Evolutionary conservation across 2,113 vertebrate genomes (phyloP).

Genomic region (Clinocottus analis): DNA sequence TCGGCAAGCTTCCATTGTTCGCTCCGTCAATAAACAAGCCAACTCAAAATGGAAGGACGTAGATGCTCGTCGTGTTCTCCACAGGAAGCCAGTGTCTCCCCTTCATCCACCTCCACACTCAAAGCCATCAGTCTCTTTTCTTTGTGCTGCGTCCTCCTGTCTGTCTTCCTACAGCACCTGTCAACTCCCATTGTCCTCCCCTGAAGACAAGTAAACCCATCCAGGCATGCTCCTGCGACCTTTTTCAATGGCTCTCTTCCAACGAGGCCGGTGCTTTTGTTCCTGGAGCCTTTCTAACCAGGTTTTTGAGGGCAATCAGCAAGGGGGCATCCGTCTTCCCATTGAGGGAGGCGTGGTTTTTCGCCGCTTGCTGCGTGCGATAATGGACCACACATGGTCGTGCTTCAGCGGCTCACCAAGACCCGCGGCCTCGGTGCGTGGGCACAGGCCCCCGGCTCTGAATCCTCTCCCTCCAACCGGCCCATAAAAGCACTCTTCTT

Average conservation of each 20-base stretch:
- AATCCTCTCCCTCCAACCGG: conserved; percentile 43
- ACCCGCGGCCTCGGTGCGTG: conserved; percentile 48
- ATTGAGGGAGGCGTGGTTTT: conserved; percentile 67
- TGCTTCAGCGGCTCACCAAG: conserved; percentile 66
- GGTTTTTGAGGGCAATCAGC: conserved; percentile 61
- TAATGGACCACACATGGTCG: conserved; percentile 85
- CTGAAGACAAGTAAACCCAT: conserved; percentile 57
- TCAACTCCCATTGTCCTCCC: conserved; percentile 67
- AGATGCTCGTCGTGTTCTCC: conserved; percentile 24
- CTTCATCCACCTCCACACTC: conserved; percentile 37
- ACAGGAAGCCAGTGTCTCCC: conserved; percentile 27
- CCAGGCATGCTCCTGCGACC: conserved; percentile 56
- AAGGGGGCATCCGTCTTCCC: conserved; percentile 71
- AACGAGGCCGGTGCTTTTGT: conserved; percentile 64
- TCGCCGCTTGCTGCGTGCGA: conserved; percentile 61
- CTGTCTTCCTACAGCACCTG: conserved; percentile 69
- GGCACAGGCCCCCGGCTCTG: conserved; percentile 51
- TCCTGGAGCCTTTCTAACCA: conserved; percentile 65
- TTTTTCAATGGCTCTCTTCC: conserved; percentile 60
- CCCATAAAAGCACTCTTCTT: conserved; percentile 61
- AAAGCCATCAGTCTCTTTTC: conserved; percentile 33
- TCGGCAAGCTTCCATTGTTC: conserved; percentile 43
- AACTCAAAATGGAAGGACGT: conserved; percentile 39
- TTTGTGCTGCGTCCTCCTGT: conserved; percentile 31
- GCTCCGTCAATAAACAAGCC: conserved; percentile 48